Conservation (phyloP, 1,140 invertebrate species). For the Paramacrobiotus metropolitanus region DNA sequence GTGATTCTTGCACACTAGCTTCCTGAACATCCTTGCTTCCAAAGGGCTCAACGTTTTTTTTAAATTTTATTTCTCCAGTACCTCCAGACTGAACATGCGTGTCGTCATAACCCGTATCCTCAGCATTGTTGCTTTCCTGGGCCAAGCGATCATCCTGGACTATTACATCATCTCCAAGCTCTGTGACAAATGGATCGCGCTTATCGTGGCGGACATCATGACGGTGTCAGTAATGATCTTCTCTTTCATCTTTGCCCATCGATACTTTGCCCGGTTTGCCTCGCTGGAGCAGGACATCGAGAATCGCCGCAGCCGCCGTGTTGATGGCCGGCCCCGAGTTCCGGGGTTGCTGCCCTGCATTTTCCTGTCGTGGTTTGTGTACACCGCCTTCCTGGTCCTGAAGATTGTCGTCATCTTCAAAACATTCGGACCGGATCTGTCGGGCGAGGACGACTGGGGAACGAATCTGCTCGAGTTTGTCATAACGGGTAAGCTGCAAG, state of each 20-base stretch:
- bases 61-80: too few species aligned
- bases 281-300: not conserved
- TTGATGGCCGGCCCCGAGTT: not conserved
- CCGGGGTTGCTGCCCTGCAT: not conserved
- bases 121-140: not conserved
- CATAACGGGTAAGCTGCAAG: too few species aligned
- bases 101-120: too few species aligned
- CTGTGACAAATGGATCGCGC: not conserved
- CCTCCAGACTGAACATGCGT: too few species aligned
- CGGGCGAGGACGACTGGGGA: not conserved
- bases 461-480: constrained; percentile 4
- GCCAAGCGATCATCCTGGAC: not conserved
- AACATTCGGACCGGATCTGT: not conserved
- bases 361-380: not conserved
- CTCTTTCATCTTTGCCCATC: not conserved
- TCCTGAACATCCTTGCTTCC: too few species aligned
- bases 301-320: not conserved
- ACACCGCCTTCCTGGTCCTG: not conserved
- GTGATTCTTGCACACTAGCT: too few species aligned
- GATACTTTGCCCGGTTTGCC: not conserved
- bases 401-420: constrained; percentile 1
- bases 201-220: not conserved
- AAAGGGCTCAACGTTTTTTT: too few species aligned
- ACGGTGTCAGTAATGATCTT: not conserved
- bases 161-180: not conserved